A percentile compares a stretch with the other conserved stretches of the same genome.
Conservation (phyloP, 2,888 invertebrate species). For the Ditylenchus weischeri region DNA sequence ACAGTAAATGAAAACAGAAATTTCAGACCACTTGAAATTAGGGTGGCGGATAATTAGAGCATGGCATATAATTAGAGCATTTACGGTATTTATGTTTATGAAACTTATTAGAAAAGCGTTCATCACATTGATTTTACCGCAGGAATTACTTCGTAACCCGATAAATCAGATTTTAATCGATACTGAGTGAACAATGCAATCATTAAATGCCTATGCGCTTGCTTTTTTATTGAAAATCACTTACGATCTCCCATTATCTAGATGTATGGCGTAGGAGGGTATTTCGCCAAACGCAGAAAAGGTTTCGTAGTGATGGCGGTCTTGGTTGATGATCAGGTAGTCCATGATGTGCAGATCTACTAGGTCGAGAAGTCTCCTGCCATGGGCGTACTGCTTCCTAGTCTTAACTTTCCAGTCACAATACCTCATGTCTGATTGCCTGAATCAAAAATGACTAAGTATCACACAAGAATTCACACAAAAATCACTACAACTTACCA, state of each 20-base stretch:
- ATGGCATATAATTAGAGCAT: too few species aligned
- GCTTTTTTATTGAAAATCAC: neutral
- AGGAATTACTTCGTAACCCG: too few species aligned
- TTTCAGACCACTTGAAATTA: too few species aligned
- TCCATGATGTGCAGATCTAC: slow-evolving; percentile 95
- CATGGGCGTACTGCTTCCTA: slow-evolving; percentile 75
- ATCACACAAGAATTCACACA: too few species aligned
- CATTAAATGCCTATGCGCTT: too few species aligned
- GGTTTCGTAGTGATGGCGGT: slow-evolving; percentile 96
- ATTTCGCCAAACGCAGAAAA: slow-evolving; percentile 84
- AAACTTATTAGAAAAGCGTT: too few species aligned
- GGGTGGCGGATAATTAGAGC: too few species aligned
- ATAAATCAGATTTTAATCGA: too few species aligned
- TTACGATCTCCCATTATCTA: slow-evolving; percentile 77
- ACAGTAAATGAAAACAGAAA: too few species aligned
- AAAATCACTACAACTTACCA: slow-evolving; percentile 23
- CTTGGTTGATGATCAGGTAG: slow-evolving; percentile 94
- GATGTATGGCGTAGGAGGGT: slow-evolving; percentile 85
- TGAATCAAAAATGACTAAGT: slow-evolving; percentile 63
- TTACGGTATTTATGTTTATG: too few species aligned
- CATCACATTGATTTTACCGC: too few species aligned
- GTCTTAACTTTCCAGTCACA: slow-evolving; percentile 75
- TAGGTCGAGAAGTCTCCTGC: slow-evolving; percentile 82
- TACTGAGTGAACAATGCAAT: too few species aligned
- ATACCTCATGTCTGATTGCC: slow-evolving; percentile 87